Evolutionary conservation across 2,113 vertebrate species (phyloP).

Genomic region (Pomatostomus ruficeps): DNA sequence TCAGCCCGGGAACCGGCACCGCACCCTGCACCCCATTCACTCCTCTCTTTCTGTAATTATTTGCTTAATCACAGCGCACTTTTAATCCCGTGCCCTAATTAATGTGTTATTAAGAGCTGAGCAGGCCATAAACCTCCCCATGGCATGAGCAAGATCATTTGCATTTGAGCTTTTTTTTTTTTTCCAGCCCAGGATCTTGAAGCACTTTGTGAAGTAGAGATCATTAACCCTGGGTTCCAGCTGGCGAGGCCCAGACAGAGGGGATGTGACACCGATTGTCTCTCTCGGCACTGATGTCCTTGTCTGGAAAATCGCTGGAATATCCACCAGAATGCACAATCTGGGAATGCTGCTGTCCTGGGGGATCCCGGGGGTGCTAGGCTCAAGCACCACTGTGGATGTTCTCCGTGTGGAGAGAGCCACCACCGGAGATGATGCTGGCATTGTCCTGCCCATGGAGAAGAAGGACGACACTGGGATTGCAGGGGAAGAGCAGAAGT

Average conservation of each 20-base stretch:
- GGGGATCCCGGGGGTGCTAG: fast-evolving
- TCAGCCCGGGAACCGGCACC: neutral
- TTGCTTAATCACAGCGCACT: slow-evolving; percentile 56
- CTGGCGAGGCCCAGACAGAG: neutral
- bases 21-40: slow-evolving; percentile 27
- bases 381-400: fast-evolving
- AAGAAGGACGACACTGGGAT: neutral
- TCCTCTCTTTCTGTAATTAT: slow-evolving; percentile 49
- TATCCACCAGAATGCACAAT: neutral
- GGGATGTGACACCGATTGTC: neutral
- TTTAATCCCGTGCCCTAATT: slow-evolving; percentile 50
- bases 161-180: neutral
- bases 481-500: neutral
- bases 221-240: slow-evolving; percentile 48
- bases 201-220: slow-evolving; percentile 32
- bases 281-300: neutral
- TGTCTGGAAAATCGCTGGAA: neutral
- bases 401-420: no score
- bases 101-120: slow-evolving; percentile 22
- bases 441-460: neutral
- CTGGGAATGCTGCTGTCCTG: neutral
- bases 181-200: neutral
- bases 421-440: fast-evolving
- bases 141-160: slow-evolving; percentile 45
- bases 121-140: slow-evolving; percentile 40